These are phyloP conservation scores for Characodon lateralis DNA, from an alignment of 2,797 vertebrate genomes.

Conservation along the genomic window DNA sequence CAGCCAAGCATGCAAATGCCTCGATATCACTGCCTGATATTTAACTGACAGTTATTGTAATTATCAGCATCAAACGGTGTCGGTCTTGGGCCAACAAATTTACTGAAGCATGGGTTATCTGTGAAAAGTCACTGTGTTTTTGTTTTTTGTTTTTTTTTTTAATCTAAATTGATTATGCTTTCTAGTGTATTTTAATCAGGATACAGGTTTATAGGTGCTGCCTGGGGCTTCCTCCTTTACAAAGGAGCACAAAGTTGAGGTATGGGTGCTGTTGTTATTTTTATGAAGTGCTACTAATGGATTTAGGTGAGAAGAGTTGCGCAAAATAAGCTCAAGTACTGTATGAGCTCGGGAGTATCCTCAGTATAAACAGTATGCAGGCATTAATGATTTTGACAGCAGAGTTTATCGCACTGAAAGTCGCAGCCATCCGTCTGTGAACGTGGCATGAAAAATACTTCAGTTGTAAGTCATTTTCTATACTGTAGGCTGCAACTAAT, in stretches of 20 bases:
- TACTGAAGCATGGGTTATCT: background rate
- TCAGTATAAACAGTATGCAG: slow-evolving; percentile 8
- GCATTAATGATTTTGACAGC: slow-evolving; percentile 11
- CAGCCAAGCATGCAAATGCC: background rate
- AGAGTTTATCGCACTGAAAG: slow-evolving; percentile 16
- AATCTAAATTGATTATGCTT: slow-evolving; percentile 1
- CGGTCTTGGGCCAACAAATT: slow-evolving; percentile 6
- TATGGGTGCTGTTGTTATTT: slow-evolving; percentile 54
- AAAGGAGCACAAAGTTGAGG: slow-evolving; percentile 49
- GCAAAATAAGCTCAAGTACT: slow-evolving; percentile 31
- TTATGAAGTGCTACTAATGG: slow-evolving; percentile 53
- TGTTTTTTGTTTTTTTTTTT: background rate
- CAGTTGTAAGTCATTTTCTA: slow-evolving; percentile 17
- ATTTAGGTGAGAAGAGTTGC: slow-evolving; percentile 14
- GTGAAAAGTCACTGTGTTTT: slow-evolving; percentile 12
- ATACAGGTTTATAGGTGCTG: slow-evolving; percentile 49
- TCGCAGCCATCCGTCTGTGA: slow-evolving; percentile 11
- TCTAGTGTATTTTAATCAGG: slow-evolving; percentile 30
- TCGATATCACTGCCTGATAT: slow-evolving; percentile 2
- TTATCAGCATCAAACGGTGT: slow-evolving; percentile 3
- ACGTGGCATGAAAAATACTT: slow-evolving; percentile 12
- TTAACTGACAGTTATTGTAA: background rate
- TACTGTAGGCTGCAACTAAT: slow-evolving; percentile 14
- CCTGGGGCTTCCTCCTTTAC: slow-evolving; percentile 56
- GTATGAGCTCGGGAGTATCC: background rate